These are phyloP conservation scores for Coleophora flavipennella DNA, from an alignment of 2,888 invertebrate species.

Conservation along the genomic window DNA sequence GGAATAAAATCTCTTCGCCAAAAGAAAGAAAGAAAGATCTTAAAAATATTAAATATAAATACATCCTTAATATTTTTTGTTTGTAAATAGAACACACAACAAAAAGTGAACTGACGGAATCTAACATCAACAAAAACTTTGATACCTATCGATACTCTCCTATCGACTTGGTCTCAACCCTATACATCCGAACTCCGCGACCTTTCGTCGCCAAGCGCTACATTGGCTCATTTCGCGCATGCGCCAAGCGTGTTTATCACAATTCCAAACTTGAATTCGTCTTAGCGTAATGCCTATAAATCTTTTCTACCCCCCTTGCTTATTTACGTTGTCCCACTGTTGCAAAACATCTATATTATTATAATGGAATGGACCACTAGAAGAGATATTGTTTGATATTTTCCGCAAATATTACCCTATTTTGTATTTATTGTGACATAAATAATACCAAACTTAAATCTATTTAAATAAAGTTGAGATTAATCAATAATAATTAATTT, in stretches of 20 bases:
- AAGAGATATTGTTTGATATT: too few relatives aligned
- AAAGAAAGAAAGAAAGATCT: too few relatives aligned
- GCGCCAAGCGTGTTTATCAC: slow-evolving; percentile 50
- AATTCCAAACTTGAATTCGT: slow-evolving; percentile 42
- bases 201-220: slow-evolving; percentile 34
- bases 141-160: slow-evolving; percentile 19
- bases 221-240: slow-evolving; percentile 50
- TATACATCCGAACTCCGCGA: slow-evolving; percentile 23
- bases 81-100: not conserved
- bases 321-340: slow-evolving; percentile 30
- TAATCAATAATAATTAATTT: too few relatives aligned
- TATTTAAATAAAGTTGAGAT: too few relatives aligned
- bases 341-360: slow-evolving; percentile 30
- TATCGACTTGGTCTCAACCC: slow-evolving; percentile 14
- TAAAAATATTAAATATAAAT: too few relatives aligned
- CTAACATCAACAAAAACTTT: slow-evolving; percentile 12
- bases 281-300: slow-evolving; percentile 40
- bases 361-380: too few relatives aligned
- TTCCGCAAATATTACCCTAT: too few relatives aligned
- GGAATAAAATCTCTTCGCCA: too few relatives aligned
- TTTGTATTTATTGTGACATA: too few relatives aligned
- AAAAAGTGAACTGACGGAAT: not conserved
- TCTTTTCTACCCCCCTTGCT: slow-evolving; percentile 20
- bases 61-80: too few relatives aligned
- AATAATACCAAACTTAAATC: too few relatives aligned